Evolutionary conservation across 2,888 invertebrate species (phyloP), one percentile per base, ranked within the genome.

Genomic region (Neoscelio sp.): DNA sequence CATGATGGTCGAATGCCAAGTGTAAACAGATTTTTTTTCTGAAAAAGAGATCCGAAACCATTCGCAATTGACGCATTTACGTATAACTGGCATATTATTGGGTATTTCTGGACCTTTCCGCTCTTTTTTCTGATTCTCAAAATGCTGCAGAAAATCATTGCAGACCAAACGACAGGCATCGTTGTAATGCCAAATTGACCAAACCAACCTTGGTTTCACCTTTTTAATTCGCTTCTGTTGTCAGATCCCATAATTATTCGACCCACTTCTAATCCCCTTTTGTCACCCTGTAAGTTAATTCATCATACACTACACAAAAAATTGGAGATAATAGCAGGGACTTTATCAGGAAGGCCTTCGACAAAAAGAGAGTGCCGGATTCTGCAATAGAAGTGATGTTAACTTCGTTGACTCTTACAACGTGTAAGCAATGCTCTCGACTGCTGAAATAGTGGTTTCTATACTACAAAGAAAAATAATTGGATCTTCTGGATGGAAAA

Each of bases 361-460:
- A n/a, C n/a, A n/a, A n/a, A n/a, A n/a, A n/a, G n/a, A n/a, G n/a
- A n/a, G n/a, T n/a, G n/a, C n/a, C n/a, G n/a, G n/a, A n/a, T n/a
- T n/a, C n/a, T n/a, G n/a, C n/a, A n/a, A n/a, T n/a, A n/a, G n/a
- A n/a, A n/a, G n/a, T n/a, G n/a, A n/a, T n/a, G n/a, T n/a, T n/a
- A n/a, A n/a, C n/a, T n/a, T n/a, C n/a, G n/a, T n/a, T n/a, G n/a
- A n/a, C n/a, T n/a, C n/a, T n/a, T n/a, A n/a, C n/a, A n/a, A n/a
- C n/a, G n/a, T n/a, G n/a, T n/a, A n/a, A n/a, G n/a, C n/a, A n/a
- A n/a, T n/a, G n/a, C n/a, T n/a, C n/a, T n/a, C 46, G 68, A 3
- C 52, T 70, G 0, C 56, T 82, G 17, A 82, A 50, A 17, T 76
- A n/a, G n/a, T 85, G 83, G 81, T 64, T 50, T 8, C 13, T 2